Base-by-base conservation (phyloP, 2,888 invertebrate species). In the Drosophila prostipennis region DNA sequence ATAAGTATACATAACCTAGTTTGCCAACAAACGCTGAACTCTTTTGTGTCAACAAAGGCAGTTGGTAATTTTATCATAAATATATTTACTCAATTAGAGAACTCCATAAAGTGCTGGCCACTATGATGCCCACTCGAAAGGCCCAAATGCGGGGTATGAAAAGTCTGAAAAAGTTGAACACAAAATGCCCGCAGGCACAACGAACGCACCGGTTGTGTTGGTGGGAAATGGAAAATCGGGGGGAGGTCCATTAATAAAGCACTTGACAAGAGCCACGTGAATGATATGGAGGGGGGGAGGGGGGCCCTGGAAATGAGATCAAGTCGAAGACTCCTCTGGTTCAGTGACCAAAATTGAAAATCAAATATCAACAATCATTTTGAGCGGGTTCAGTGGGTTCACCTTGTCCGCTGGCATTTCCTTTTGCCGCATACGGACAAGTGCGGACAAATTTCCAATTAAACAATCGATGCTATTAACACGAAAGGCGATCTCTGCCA, bases 391-490 rank as follows among this genome's bases (percentile, higher is more conserved):
- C 60, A 60, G 13, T 57, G 58, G 29, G 39, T 26, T 53, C 70
- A 70, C 34, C 34, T 49, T 55, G 40, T 45, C 40, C 32, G 45
- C 34, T 52, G 69, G 52, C 63, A 72, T 51, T 63, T 63, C 72
- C 64, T 72, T 49, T 39, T 56, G 32, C 71, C 69, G 59, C 70
- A 63, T 26, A 26, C 37, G 34, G 34, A 46, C 67, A 65, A 53
- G 68, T 48, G 32, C 19, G 16, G 14, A 45, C 53, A 53, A 78
- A 70, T 80, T 81, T 78, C 67, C 79, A 87, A 80, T 81, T 80
- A 76, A 74, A 84, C 77, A 87, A 84, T 82, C 46, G 59, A 51
- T 71, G 68, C 64, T 65, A 83, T 80, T 80, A 83, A 77, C 63
- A 64, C 45, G 65, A 81, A 81, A 67, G 54, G 60, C 74, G 76